Base-by-base conservation (phyloP, 2,797 vertebrate genomes). In the Mus spretus region DNA sequence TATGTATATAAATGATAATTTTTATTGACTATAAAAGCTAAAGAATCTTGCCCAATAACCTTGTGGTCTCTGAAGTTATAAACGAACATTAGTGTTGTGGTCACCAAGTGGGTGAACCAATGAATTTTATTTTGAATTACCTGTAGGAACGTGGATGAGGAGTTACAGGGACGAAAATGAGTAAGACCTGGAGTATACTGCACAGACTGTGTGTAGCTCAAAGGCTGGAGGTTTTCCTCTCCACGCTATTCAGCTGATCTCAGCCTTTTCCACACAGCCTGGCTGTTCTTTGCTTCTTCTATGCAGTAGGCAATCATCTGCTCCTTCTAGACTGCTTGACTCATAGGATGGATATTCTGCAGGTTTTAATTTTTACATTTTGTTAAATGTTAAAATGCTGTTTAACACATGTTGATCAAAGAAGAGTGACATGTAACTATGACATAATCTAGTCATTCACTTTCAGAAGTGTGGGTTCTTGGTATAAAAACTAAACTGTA, bases 141-240 rank as follows among this genome's bases (percentile, higher is more conserved):
- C 15, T 9, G 9, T 22, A 61, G 55, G 55, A 59, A 40, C 26
- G 14, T 59, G 80, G 22, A 34, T 40, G 8, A 17, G 1, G 7
- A 82, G 22, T 10, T 40, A 28, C 57, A 61, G 57, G 24, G 40
- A 2, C 2, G 59, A 28, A 26, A 61, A 40, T 82, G 9, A 15
- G 14, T 1, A 15, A 61, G 19, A 61, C n/a, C 7, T 26, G 24
- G 57, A n/a, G 1, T 40, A 26, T 2, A 10, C 0, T 10, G 15
- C 8, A 19, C 1, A 44, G 14, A 61, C 7, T 26, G 57, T 20
- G 24, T 81, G 20, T 28, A 24, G 22, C 12, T 81, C n/a, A 37
- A 59, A 24, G 20, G 12, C 59, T 81, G 79, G 53, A 50, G 7
- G 11, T 1, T 44, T 61, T 82, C 34, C 79, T 14, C 3, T 24